Conservation (phyloP, 2,797 vertebrate species). For the Poeciliopsis presidionis region DNA sequence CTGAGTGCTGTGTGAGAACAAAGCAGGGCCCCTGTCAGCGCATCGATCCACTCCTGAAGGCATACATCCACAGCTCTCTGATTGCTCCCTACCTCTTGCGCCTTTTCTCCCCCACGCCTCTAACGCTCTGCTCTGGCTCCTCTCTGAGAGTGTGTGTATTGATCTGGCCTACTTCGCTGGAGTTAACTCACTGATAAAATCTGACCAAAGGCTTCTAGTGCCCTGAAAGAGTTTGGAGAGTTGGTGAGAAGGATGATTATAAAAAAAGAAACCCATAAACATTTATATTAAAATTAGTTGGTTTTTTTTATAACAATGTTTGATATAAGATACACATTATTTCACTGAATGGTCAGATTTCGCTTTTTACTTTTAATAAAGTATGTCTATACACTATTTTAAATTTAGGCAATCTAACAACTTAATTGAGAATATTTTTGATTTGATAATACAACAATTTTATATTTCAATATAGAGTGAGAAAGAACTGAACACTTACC, state of each 20-base stretch:
- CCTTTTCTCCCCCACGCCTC: slow-evolving; percentile 69
- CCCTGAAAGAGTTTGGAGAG: slow-evolving; percentile 78
- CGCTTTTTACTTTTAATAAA: slow-evolving; percentile 2
- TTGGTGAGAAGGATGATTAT: slow-evolving; percentile 51
- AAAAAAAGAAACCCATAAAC: neutral
- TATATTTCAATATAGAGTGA: neutral
- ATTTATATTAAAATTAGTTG: slow-evolving; percentile 11
- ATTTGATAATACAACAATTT: neutral
- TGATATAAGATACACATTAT: neutral
- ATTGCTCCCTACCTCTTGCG: slow-evolving; percentile 89
- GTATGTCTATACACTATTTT: neutral
- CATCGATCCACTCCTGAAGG: slow-evolving; percentile 96
- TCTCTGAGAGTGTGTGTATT: slow-evolving; percentile 91
- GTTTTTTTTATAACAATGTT: slow-evolving; percentile 8
- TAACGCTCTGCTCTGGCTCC: slow-evolving; percentile 70
- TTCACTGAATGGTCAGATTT: slow-evolving; percentile 13
- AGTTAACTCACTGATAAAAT: slow-evolving; percentile 93
- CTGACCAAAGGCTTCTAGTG: slow-evolving; percentile 83
- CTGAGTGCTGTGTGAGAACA: slow-evolving; percentile 93
- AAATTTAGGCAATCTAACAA: neutral
- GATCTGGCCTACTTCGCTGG: slow-evolving; percentile 90
- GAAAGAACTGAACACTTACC: neutral
- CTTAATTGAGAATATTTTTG: slow-evolving; percentile 2
- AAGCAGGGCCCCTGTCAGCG: slow-evolving; percentile 90
- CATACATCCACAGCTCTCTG: slow-evolving; percentile 85